Evolutionary conservation across 2,888 invertebrate genomes (phyloP).

Genomic region (Anodontia alba): DNA sequence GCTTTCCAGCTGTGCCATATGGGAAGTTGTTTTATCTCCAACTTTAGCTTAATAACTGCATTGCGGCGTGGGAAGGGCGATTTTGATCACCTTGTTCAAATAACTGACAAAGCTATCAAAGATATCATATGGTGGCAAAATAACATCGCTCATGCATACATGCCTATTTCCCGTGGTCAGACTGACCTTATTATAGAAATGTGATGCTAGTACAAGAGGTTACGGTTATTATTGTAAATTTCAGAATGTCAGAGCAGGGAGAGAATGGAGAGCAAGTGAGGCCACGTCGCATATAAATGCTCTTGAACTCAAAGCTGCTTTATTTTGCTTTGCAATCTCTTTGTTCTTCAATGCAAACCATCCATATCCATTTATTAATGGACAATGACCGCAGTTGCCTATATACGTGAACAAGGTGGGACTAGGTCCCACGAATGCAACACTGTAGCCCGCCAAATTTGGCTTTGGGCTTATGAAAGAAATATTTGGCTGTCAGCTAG

Average conservation of each 20-base stretch:
- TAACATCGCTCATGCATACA: too few relatives aligned
- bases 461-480: too few relatives aligned
- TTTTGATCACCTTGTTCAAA: too few relatives aligned
- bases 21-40: too few relatives aligned
- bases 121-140: too few relatives aligned
- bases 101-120: too few relatives aligned
- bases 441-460: conserved; percentile 11
- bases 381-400: conserved; percentile 26
- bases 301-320: conserved; percentile 18
- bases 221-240: conserved; percentile 16
- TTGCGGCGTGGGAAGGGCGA: neutral
- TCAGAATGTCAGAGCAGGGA: conserved; percentile 7
- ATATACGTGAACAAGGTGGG: conserved; percentile 32
- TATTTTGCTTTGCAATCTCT: conserved; percentile 13
- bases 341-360: neutral
- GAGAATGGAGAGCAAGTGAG: conserved; percentile 19
- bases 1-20: too few relatives aligned
- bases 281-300: conserved; percentile 10
- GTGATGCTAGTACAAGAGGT: conserved; percentile 24
- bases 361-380: conserved; percentile 23
- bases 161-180: too few relatives aligned
- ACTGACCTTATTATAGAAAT: neutral
- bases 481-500: too few relatives aligned
- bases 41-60: too few relatives aligned
- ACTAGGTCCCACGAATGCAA: conserved; percentile 23